A percentile compares a stretch with the other conserved stretches of the same genome.
Conservation (phyloP, 2,888 invertebrate genomes). For the Hydriomena furcata region DNA sequence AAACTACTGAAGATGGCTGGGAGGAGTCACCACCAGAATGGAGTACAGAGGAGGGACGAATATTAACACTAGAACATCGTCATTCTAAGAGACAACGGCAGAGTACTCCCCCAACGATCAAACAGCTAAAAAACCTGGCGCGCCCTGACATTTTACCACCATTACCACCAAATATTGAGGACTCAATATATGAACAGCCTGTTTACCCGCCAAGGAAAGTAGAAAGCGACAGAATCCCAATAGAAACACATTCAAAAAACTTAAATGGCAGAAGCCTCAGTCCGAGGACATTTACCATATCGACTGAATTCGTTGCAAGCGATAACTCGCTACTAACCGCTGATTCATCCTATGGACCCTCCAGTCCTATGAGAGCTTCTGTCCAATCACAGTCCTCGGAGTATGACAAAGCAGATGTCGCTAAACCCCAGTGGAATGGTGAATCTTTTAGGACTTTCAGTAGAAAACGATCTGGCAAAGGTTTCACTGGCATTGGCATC, state of each 20-base stretch:
- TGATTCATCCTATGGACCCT: conserved; percentile 57
- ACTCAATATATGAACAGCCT: conserved; percentile 84
- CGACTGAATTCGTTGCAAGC: conserved; percentile 45
- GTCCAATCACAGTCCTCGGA: conserved; percentile 78
- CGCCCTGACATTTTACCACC: conserved; percentile 89
- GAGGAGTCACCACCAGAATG: conserved; percentile 64
- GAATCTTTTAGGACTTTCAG: conserved; percentile 53
- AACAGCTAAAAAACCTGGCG: conserved; percentile 72
- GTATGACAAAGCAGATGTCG: conserved; percentile 65
- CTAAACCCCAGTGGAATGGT: conserved; percentile 41
- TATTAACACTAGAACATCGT: conserved; percentile 88
- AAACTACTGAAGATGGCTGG: conserved; percentile 56
- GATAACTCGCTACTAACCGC: conserved; percentile 47
- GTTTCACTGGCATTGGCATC: conserved; percentile 33
- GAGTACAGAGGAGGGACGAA: conserved; percentile 83
- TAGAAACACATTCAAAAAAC: conserved; percentile 85
- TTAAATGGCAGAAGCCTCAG: conserved; percentile 85
- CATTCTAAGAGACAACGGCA: conserved; percentile 89
- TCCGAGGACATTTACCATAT: conserved; percentile 65
- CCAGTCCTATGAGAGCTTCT: conserved; percentile 79
- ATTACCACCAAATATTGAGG: conserved; percentile 80
- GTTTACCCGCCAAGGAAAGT: conserved; percentile 81
- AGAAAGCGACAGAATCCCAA: conserved; percentile 54
- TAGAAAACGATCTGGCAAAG: conserved; percentile 49
- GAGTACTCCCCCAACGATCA: conserved; percentile 77